These are phyloP conservation scores for Microplitis mediator DNA, from an alignment of 1,140 invertebrate genomes.

Conservation along the genomic window DNA sequence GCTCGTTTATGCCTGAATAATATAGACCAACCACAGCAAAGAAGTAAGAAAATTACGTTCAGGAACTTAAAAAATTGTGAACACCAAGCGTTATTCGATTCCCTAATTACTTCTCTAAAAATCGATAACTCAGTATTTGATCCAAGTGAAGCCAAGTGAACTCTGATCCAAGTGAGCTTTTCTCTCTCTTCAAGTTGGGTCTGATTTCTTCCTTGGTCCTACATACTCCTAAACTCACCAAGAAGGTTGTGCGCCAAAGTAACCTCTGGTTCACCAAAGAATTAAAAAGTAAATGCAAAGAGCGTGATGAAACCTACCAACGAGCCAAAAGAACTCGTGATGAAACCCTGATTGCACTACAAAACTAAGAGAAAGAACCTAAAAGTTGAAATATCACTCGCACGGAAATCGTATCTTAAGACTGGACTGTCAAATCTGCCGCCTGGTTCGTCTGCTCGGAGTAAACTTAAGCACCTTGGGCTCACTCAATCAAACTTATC, in stretches of 20 bases:
- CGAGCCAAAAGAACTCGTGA: background rate
- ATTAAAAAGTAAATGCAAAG: background rate
- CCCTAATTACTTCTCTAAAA: background rate
- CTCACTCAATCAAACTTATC: no score
- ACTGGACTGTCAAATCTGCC: no score
- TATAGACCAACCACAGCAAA: background rate
- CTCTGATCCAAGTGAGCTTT: background rate
- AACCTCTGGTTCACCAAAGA: background rate
- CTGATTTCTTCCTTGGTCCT: background rate
- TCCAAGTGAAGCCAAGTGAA: no score
- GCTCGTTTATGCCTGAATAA: background rate
- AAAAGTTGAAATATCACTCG: background rate
- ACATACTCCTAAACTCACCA: background rate
- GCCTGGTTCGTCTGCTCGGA: no score
- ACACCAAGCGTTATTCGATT: background rate
- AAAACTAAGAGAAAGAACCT: background rate
- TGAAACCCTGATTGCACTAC: background rate
- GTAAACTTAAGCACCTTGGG: no score
- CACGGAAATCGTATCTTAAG: no score
- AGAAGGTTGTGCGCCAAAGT: background rate
- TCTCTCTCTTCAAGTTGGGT: background rate
- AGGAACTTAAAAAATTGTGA: background rate
- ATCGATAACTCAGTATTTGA: background rate
- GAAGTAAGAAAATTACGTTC: background rate
- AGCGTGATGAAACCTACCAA: background rate